Conservation (phyloP, 2,797 vertebrate genomes). For the Cottoperca gobio region DNA sequence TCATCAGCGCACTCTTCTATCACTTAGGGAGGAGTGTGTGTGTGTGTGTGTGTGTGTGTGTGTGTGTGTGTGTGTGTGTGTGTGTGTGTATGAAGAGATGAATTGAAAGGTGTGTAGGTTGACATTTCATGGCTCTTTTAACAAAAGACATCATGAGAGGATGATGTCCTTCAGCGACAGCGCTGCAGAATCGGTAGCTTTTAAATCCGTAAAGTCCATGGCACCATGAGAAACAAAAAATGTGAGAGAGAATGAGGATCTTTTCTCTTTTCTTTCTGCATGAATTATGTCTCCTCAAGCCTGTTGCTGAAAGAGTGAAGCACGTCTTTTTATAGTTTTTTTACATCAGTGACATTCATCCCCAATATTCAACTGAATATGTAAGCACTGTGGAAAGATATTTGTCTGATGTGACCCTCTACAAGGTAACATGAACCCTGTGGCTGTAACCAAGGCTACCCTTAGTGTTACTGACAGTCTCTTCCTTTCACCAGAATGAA, state of each 20-base stretch:
- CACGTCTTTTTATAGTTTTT: constrained; percentile 13
- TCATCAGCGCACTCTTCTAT: constrained; percentile 10
- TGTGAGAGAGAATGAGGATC: not conserved
- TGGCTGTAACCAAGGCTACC: constrained; percentile 18
- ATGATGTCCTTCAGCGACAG: constrained; percentile 15
- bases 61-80: not conserved
- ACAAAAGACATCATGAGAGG: constrained; percentile 1
- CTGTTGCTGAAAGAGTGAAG: constrained; percentile 13
- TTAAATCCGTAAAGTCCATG: not conserved
- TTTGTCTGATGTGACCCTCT: constrained; percentile 39
- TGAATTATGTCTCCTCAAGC: constrained; percentile 20
- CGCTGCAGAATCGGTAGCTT: not conserved
- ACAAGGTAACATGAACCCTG: constrained; percentile 31
- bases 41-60: not conserved
- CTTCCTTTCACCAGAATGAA: constrained; percentile 25
- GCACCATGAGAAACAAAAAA: not conserved
- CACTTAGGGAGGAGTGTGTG: constrained; percentile 5
- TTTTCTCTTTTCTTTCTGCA: constrained; percentile 1
- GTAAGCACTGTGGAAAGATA: constrained; percentile 15
- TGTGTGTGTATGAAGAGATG: not conserved
- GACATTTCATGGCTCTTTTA: constrained; percentile 15
- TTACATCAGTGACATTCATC: constrained; percentile 29
- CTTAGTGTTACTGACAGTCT: constrained; percentile 3
- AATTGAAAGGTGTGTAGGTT: constrained; percentile 16
- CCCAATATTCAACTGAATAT: constrained; percentile 34